A percentile compares a stretch with the other conserved stretches of the same genome.
phyloP scores from a whole-genome alignment of 2,113 vertebrate genomes.

The Psittacula cyanocephala region DNA sequence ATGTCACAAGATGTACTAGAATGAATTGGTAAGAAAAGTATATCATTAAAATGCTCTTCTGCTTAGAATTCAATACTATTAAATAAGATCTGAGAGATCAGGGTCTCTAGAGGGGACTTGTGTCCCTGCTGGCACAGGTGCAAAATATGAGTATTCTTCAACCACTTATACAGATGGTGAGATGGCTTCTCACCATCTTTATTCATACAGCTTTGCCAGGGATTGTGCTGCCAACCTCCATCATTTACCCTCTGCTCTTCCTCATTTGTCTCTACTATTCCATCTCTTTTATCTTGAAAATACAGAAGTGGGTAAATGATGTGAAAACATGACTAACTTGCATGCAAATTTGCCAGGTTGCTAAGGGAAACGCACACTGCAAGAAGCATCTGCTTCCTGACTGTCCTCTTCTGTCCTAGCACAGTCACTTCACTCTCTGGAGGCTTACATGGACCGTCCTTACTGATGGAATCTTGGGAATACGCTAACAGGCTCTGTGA shows the following conservation, averaged over 20 bases:
- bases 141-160: neutral
- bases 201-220: neutral
- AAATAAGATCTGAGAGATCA: neutral
- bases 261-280: neutral
- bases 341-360: conserved; percentile 46
- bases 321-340: conserved; percentile 11
- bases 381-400: conserved; percentile 23
- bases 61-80: neutral
- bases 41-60: neutral
- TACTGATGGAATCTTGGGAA: neutral
- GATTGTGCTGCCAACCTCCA: neutral
- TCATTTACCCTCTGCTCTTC: neutral
- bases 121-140: neutral
- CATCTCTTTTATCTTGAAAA: neutral
- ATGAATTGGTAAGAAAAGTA: neutral
- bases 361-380: conserved; percentile 17
- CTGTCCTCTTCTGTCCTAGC: neutral
- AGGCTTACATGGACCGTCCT: neutral
- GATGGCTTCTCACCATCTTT: neutral
- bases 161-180: accelerated
- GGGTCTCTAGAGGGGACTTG: neutral
- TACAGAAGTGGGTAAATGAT: neutral
- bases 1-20: neutral
- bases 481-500: neutral
- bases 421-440: neutral